Evolutionary conservation across 1,140 invertebrate species (phyloP).

Genomic region (Drosophila willistoni): DNA sequence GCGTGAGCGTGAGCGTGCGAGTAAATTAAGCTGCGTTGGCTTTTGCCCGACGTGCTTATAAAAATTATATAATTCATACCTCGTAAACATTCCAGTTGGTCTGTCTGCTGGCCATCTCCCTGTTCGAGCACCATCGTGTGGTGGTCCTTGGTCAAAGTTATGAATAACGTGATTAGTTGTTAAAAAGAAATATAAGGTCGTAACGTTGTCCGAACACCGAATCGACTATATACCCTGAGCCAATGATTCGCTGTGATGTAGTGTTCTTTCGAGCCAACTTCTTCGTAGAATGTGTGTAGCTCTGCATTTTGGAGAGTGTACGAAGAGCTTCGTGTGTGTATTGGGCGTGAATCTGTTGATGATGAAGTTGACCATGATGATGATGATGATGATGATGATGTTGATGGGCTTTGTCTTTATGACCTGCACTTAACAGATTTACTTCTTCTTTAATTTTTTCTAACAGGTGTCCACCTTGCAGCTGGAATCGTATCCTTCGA

Average conservation of each 20-base stretch:
- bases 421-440: conserved; percentile 15
- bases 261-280: conserved; percentile 1
- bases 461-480: conserved; percentile 66
- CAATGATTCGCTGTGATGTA: conserved; percentile 24
- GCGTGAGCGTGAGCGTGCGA: conserved; percentile 70
- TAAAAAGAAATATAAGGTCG: conserved; percentile 47
- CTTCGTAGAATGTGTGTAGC: not conserved
- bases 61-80: conserved; percentile 81
- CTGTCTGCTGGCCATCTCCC: not conserved
- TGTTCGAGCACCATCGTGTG: not conserved
- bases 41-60: conserved; percentile 69
- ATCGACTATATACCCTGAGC: conserved; percentile 15
- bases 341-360: conserved; percentile 2
- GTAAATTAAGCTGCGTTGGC: conserved; percentile 71
- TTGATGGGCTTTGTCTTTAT: conserved; percentile 3
- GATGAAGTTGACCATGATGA: not conserved
- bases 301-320: not conserved
- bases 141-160: conserved; percentile 57
- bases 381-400: not conserved
- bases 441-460: conserved; percentile 1
- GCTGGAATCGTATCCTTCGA: conserved; percentile 77
- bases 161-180: conserved; percentile 81
- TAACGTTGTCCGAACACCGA: not conserved
- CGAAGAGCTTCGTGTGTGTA: not conserved
- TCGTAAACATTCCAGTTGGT: conserved; percentile 71